A percentile compares a stretch with the other conserved stretches of the same genome.
Conservation (phyloP, 2,888 invertebrate genomes). For the Nudaria mundana region DNA sequence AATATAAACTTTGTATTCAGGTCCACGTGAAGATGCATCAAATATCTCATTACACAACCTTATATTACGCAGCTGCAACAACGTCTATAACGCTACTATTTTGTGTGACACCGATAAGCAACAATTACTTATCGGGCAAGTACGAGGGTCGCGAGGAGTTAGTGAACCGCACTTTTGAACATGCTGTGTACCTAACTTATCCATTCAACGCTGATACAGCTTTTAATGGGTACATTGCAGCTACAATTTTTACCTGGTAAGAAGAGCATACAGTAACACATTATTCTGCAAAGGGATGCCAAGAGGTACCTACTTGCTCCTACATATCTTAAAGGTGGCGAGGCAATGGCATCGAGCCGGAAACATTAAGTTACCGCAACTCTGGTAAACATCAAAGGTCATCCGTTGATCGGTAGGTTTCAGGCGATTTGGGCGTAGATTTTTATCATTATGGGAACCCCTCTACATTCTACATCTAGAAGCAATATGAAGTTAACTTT, state of each 20-base stretch:
- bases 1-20: constrained; percentile 23
- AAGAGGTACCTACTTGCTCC: too few relatives aligned
- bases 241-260: constrained; percentile 19
- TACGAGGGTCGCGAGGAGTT: constrained; percentile 6
- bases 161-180: constrained; percentile 29
- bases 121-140: constrained; percentile 16
- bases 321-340: too few relatives aligned
- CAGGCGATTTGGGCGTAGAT: too few relatives aligned
- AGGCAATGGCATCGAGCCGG: too few relatives aligned
- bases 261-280: not conserved
- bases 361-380: too few relatives aligned
- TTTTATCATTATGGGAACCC: too few relatives aligned
- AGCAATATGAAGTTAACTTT: too few relatives aligned
- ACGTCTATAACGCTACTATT: constrained; percentile 11
- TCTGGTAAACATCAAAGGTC: too few relatives aligned
- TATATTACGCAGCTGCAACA: constrained; percentile 11
- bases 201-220: constrained; percentile 22
- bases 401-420: too few relatives aligned
- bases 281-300: not conserved
- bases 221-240: constrained; percentile 16
- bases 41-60: constrained; percentile 21
- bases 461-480: too few relatives aligned
- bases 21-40: constrained; percentile 28
- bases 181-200: constrained; percentile 20
- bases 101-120: constrained; percentile 17